phyloP scores from a whole-genome alignment of 2,797 vertebrate species.

The Masticophis lateralis region DNA sequence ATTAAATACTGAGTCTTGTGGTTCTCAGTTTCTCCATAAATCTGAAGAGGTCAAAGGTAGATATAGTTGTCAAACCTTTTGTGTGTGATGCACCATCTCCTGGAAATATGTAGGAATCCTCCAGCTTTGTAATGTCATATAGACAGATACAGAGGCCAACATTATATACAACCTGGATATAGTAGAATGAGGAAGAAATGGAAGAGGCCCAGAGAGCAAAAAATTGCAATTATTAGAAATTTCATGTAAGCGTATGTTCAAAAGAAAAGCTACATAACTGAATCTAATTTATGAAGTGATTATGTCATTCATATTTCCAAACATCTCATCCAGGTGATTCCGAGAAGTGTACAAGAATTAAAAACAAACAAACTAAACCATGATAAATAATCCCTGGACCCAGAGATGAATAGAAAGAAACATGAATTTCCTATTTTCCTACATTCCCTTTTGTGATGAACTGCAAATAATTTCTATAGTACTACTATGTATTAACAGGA shows the following conservation, averaged over 20 bases:
- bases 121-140: slow-evolving; percentile 93
- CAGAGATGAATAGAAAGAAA: not conserved
- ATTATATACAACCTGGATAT: slow-evolving; percentile 88
- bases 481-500: not conserved
- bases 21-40: not conserved
- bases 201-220: slow-evolving; percentile 1
- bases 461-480: not conserved
- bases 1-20: not conserved
- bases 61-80: slow-evolving; percentile 79
- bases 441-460: not conserved
- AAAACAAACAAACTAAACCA: not conserved
- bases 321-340: not conserved
- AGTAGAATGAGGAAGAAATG: not conserved
- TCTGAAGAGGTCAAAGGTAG: not conserved
- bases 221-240: not conserved
- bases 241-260: not conserved
- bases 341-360: not conserved
- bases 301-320: not conserved
- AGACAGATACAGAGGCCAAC: slow-evolving; percentile 95
- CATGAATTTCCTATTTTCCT: not conserved
- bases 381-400: not conserved
- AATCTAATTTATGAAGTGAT: not conserved
- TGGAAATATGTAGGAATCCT: slow-evolving; percentile 96
- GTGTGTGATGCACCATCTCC: slow-evolving; percentile 96
- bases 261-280: not conserved